Base-by-base conservation (phyloP, 2,113 vertebrate species). In the Callionymus lyra region DNA sequence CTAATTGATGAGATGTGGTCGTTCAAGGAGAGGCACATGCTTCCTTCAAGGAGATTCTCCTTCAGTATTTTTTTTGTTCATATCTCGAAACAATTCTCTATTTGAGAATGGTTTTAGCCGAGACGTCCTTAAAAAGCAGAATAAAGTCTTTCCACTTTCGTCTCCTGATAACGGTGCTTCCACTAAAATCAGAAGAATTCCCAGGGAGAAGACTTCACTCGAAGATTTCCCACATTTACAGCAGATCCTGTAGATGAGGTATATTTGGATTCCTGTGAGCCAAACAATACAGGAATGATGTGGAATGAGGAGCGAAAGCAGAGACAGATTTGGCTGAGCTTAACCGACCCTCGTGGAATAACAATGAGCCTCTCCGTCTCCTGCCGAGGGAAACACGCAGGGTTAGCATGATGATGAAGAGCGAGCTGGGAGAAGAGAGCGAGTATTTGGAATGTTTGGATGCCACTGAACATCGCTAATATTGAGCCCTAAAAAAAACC, bases 311-410 rank as follows among this genome's bases (percentile, higher is more conserved):
- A 78, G 55, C 14, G 49, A 27, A 60, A 54, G 65, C 59, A 42
- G 49, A 63, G 69, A 63, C 61, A 70, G 72, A 81, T 81, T 81
- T 74, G 72, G 70, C 59, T 70, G 66, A 62, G 76, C 70, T 74
- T 71, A 60, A 64, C 72, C 79, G 52, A 80, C 70, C 67, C 70
- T 70, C 53, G 44, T 63, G 56, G 81, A 83, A 83, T 83, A 81
- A 79, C 79, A 81, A 81, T 81, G 74, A 83, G 74, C 60, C 53
- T 36, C 59, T 47, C 68, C 57, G 63, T 68, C 74, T 77, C 76
- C 73, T 47, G 59, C 68, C 39, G 68, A 54, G 72, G 43, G 58
- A 65, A 73, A 54, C 59, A 69, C n/a, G 59, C 62, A 59, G 70
- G 60, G 60, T 70, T 72, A 65, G 63, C 76, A 65, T 61, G 73